phyloP scores from a whole-genome alignment of 2,888 invertebrate species.

The Sepiola atlantica region DNA sequence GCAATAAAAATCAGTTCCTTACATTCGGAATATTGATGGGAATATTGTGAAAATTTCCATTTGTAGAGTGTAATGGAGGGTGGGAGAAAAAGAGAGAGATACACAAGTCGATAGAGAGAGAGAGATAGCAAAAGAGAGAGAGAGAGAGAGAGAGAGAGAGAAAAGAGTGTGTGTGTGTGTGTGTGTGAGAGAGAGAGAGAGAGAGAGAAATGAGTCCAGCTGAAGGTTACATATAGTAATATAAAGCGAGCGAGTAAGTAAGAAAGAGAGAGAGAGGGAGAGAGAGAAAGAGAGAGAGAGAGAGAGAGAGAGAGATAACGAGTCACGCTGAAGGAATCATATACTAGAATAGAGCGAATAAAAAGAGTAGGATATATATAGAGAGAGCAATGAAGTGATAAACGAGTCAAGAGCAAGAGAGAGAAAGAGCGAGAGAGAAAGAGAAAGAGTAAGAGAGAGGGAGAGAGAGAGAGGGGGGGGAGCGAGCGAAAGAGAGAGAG shows the following conservation, averaged over 20 bases:
- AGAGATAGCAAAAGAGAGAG: background rate
- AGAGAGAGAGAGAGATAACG: too few species aligned
- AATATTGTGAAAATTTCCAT: conserved; percentile 7
- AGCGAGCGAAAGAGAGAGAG: background rate
- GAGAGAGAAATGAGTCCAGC: background rate
- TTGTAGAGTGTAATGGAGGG: background rate
- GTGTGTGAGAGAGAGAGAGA: background rate
- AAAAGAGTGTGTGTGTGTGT: too few species aligned
- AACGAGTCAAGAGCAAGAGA: too few species aligned
- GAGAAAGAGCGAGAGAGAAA: background rate
- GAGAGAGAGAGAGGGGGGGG: background rate
- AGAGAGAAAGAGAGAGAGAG: too few species aligned
- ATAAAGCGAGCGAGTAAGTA: too few species aligned
- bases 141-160: background rate
- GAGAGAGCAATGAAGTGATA: too few species aligned
- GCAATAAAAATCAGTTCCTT: background rate
- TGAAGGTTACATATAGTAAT: too few species aligned
- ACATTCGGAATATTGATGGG: conserved; percentile 18
- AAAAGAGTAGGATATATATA: too few species aligned
- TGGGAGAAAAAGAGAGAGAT: background rate
- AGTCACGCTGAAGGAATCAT: too few species aligned
- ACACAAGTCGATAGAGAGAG: background rate
- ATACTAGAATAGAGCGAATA: too few species aligned
- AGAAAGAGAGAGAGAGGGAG: background rate
- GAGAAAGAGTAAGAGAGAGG: background rate